A percentile compares a stretch with the other conserved stretches of the same genome.
Evolutionary conservation across 2,888 invertebrate genomes (phyloP).

Genomic region (Metacarcinus magister): DNA sequence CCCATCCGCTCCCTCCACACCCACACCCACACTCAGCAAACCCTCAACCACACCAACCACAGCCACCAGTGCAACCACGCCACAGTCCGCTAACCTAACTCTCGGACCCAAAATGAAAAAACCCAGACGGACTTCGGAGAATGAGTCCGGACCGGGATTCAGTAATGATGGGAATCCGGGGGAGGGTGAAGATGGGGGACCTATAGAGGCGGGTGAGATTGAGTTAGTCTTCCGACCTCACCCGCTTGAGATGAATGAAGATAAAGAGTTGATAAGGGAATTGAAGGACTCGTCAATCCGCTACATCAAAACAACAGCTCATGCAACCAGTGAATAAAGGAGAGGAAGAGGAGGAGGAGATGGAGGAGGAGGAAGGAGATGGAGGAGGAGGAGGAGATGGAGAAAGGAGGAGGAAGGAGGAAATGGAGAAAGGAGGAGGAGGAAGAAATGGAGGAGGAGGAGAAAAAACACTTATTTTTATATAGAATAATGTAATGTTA

Average conservation of each 20-base stretch:
- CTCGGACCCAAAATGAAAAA: slow-evolving; percentile 80
- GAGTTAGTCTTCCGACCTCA: slow-evolving; percentile 98
- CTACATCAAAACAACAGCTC: slow-evolving; percentile 98
- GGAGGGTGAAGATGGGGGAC: slow-evolving; percentile 83
- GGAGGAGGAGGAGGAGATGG: not conserved
- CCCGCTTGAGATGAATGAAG: slow-evolving; percentile 93
- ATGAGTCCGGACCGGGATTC: slow-evolving; percentile 84
- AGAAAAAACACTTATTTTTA: not conserved
- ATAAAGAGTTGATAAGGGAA: slow-evolving; percentile 92
- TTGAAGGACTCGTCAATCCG: slow-evolving; percentile 94
- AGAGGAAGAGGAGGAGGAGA: not conserved
- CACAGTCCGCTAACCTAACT: slow-evolving; percentile 83
- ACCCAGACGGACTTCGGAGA: slow-evolving; percentile 85
- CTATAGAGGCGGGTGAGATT: slow-evolving; percentile 88
- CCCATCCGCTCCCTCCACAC: slow-evolving; percentile 80
- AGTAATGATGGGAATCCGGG: slow-evolving; percentile 82
- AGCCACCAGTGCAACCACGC: slow-evolving; percentile 84
- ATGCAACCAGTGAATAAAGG: slow-evolving; percentile 91
- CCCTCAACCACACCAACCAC: slow-evolving; percentile 81
- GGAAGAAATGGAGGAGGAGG: too few relatives aligned
- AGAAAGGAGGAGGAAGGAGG: not conserved
- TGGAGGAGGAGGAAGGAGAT: not conserved
- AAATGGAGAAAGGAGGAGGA: not conserved
- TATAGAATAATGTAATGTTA: too few relatives aligned
- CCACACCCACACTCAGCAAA: slow-evolving; percentile 80